Base-by-base conservation (phyloP, 2,113 vertebrate genomes). In the Brienomyrus longianalis region DNA sequence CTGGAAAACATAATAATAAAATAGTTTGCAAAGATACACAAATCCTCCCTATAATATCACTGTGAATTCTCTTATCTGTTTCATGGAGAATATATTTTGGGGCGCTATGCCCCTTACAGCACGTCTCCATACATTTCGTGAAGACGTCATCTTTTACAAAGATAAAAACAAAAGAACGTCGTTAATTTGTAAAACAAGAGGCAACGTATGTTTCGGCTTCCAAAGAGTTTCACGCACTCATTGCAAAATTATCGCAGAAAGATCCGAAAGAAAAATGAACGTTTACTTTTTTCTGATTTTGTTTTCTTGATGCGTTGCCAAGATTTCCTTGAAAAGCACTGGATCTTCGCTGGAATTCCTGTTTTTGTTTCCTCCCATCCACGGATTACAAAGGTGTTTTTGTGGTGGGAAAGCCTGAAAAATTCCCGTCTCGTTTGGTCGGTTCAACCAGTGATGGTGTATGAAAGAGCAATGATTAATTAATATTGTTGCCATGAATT, bases 401-500 rank as follows among this genome's bases (percentile, higher is more conserved):
- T 90, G 54, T 83, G 31, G 27, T 90, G 31, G 1, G 45, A 84
- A 80, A 48, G 89, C 21, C 80, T 56, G 66, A 9, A 90, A 77
- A 90, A 56, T 87, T 87, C 27, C 48, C 31, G 10, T 90, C 74
- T 90, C 52, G 62, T 88, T 90, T 88, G 48, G 91, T 89, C 91
- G 91, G 90, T 88, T 23, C 50, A 85, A 90, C 87, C 89, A 77
- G 89, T 92, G 92, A 59, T 39, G 84, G 45, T 88, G 90, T 88
- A 89, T 92, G 84, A 90, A 91, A 93, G 92, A 88, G 66, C 86
- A 89, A 90, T 83, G 91, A 89, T 92, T 74, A 92, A 96, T 96
- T 95, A 95, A 94, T 93, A 95, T 94, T 95, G 93, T 93, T 7
- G 48, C 90, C 93, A 94, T 92, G 92, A 90, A 70, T 92, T 89